phyloP scores from a whole-genome alignment of 2,113 vertebrate genomes.

The Brevimyrus niger region DNA sequence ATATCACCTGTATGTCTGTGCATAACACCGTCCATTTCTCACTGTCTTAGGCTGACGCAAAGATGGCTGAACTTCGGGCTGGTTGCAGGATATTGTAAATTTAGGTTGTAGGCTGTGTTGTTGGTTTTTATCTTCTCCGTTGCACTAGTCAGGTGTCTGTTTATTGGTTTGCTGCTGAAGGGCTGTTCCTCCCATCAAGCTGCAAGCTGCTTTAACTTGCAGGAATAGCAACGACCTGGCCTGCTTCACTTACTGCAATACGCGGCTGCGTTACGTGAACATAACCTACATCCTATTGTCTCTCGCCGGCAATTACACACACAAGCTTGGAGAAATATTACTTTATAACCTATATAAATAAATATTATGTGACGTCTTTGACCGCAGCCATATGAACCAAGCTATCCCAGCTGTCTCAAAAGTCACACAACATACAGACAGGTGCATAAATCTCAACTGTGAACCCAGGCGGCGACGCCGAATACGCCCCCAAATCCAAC shows the following conservation, averaged over 20 bases:
- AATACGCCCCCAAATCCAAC: not conserved
- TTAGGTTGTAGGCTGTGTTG: slow-evolving; percentile 38
- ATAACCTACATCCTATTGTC: not conserved
- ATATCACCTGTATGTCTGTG: slow-evolving; percentile 2
- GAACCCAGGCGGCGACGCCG: not conserved
- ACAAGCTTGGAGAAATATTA: not conserved
- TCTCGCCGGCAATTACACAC: not conserved
- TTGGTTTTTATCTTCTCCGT: slow-evolving; percentile 60
- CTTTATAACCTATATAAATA: not conserved
- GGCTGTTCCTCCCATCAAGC: slow-evolving; percentile 40
- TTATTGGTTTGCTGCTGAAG: slow-evolving; percentile 51
- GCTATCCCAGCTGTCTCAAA: not conserved
- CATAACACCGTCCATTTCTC: not conserved
- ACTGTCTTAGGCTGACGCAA: slow-evolving; percentile 46
- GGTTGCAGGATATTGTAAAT: slow-evolving; percentile 56
- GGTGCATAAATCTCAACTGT: not conserved
- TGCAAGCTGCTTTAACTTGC: not conserved
- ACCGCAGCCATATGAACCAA: not conserved
- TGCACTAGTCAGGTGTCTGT: slow-evolving; percentile 40
- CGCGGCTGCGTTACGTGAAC: not conserved
- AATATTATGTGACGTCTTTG: not conserved
- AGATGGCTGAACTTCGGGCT: slow-evolving; percentile 60
- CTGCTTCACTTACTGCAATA: not conserved
- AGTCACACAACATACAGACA: not conserved
- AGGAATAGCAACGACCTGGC: not conserved